Base-by-base conservation (phyloP, 2,113 vertebrate species). In the Leptobrachium ailaonicum region DNA sequence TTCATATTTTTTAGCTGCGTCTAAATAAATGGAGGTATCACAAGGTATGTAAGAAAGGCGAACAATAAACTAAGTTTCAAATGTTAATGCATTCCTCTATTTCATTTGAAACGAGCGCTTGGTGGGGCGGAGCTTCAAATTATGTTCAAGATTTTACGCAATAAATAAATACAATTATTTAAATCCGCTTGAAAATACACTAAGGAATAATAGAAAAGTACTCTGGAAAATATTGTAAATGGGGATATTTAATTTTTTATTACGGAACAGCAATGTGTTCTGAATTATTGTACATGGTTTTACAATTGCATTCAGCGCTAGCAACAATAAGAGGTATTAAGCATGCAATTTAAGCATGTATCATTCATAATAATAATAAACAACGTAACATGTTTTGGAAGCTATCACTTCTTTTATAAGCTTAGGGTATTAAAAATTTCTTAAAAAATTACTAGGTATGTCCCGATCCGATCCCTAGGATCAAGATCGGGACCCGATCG, bases 61-160 rank as follows among this genome's bases (percentile, higher is more conserved):
- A 67, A 66, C 78, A 73, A 73, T 80, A 80, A 73, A 80, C 14
- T 45, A 73, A 66, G 44, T 73, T 73, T 80, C 73, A 66, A 67
- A 42, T 56, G 47, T 54, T 43, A 80, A 80, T 74, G 63, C 62
- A 41, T 80, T 67, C 62, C 41, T 73, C 45, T 80, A 71, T 67
- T 66, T 80, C 71, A 67, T 42, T 45, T 73, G 42, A 73, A 80
- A 73, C 44, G 62, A 73, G 63, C n/a, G 14, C 41, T 20, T 47
- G 70, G 44, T n/a, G 41, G 71, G 71, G 71, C 58, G 20, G 41
- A 50, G 41, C 54, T 71, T 41, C 45, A 20, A 70, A 45, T 14
- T 41, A 20, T 71, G 41, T 53, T 77, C 9, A 2, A 60, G 63
- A 68, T 13, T 13, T n/a, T 41, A 41, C 1, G 50, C 45, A 44